Percentiles rank a stretch among this genome's conserved stretches.
These are phyloP conservation scores for Sesamia nonagrioides DNA, from an alignment of 1,140 invertebrate species.

Conservation along the genomic window DNA sequence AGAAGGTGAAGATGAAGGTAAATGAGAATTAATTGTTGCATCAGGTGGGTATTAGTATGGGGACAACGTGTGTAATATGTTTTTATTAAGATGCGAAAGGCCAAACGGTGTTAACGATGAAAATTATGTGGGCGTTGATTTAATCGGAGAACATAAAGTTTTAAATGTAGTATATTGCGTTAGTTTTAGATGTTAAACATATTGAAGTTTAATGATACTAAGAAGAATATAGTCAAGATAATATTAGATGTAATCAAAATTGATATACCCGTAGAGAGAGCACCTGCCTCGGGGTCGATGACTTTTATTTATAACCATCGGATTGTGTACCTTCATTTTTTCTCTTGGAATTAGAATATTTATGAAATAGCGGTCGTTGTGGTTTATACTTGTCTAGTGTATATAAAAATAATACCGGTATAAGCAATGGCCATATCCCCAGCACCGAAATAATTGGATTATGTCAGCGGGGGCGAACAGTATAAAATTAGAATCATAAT, in stretches of 20 bases:
- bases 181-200: not conserved
- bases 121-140: not conserved
- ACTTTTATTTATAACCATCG: conserved; percentile 5
- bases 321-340: conserved; percentile 1
- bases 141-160: not conserved
- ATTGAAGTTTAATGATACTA: not conserved
- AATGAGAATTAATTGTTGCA: conserved; percentile 8
- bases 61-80: not conserved
- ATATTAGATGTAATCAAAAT: not conserved
- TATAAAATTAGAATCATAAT: conserved; percentile 3
- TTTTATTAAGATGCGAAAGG: not conserved
- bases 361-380: conserved; percentile 3
- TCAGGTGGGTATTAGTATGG: not conserved
- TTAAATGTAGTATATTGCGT: not conserved
- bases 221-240: conserved; percentile 1
- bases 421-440: not conserved
- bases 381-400: not conserved
- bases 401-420: not conserved
- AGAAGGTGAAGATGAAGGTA: not conserved
- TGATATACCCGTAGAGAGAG: not conserved
- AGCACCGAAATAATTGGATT: conserved; percentile 9
- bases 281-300: conserved; percentile 7
- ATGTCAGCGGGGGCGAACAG: not conserved
- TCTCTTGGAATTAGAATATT: conserved; percentile 17
- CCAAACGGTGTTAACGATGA: not conserved